These are phyloP conservation scores for Lasioglossum leucozonium DNA, from an alignment of 2,888 invertebrate species.

Conservation along the genomic window DNA sequence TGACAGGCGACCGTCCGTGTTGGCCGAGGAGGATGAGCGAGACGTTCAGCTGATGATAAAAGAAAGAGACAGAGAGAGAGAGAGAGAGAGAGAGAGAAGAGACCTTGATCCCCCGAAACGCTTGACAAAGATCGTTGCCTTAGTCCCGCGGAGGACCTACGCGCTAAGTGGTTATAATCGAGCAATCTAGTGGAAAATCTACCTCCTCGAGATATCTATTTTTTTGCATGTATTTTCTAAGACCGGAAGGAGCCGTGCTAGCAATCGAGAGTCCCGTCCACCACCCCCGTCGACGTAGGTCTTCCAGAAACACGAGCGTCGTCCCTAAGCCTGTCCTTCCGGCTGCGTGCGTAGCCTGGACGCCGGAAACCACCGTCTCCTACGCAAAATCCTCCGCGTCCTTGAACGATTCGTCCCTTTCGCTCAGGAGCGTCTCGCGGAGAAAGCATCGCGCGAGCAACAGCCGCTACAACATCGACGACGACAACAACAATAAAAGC, in stretches of 20 bases:
- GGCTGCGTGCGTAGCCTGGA: background rate
- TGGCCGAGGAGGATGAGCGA: slow-evolving; percentile 21
- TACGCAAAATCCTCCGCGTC: too few species aligned
- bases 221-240: slow-evolving; percentile 69
- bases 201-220: slow-evolving; percentile 69
- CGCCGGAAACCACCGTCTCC: background rate
- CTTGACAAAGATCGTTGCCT: slow-evolving; percentile 59
- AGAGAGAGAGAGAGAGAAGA: background rate
- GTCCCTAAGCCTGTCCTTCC: background rate
- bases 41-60: slow-evolving; percentile 43
- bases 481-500: background rate
- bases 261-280: background rate
- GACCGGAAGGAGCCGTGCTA: slow-evolving; percentile 11
- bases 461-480: too few species aligned
- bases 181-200: slow-evolving; percentile 49
- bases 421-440: too few species aligned
- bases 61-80: background rate
- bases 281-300: background rate
- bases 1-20: slow-evolving; percentile 55
- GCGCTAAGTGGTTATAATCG: background rate
- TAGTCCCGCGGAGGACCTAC: slow-evolving; percentile 34
- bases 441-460: background rate
- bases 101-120: background rate
- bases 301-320: slow-evolving; percentile 26
- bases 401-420: background rate